These are phyloP conservation scores for Microcebus tavaratra DNA, from an alignment of 2,113 vertebrate species.

Conservation along the genomic window DNA sequence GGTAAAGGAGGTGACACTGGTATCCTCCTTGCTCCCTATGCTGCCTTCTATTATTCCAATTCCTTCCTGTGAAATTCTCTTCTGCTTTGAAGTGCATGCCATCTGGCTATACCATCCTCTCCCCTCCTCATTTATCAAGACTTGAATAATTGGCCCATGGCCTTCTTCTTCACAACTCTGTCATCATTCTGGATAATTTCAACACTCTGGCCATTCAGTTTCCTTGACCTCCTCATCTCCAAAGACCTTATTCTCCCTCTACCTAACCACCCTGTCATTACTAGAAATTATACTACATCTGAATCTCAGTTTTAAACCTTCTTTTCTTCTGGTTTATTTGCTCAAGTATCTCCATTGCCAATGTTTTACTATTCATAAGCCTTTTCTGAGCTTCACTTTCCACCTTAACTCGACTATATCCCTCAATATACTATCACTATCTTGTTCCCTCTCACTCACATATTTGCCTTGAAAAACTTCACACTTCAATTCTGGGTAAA, in stretches of 20 bases:
- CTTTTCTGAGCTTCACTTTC: neutral
- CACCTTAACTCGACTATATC: neutral
- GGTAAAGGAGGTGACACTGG: neutral
- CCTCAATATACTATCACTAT: neutral
- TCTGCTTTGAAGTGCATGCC: neutral
- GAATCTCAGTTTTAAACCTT: neutral
- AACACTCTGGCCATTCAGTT: neutral
- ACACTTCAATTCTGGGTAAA: conserved; percentile 1
- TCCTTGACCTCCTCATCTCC: neutral
- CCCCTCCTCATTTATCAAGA: neutral
- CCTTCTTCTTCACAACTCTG: neutral
- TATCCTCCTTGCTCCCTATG: neutral
- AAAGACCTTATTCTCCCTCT: neutral
- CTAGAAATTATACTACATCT: neutral
- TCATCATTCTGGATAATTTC: neutral
- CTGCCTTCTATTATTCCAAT: neutral
- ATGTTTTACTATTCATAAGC: neutral
- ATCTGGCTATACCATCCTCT: neutral
- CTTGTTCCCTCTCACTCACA: neutral
- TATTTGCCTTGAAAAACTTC: neutral
- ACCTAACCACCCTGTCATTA: neutral
- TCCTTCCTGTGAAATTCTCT: neutral
- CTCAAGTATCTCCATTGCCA: neutral
- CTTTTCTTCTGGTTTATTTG: neutral
- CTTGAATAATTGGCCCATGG: neutral